Conservation (phyloP, 1,140 invertebrate genomes). For the Drosophila fuyamai region DNA sequence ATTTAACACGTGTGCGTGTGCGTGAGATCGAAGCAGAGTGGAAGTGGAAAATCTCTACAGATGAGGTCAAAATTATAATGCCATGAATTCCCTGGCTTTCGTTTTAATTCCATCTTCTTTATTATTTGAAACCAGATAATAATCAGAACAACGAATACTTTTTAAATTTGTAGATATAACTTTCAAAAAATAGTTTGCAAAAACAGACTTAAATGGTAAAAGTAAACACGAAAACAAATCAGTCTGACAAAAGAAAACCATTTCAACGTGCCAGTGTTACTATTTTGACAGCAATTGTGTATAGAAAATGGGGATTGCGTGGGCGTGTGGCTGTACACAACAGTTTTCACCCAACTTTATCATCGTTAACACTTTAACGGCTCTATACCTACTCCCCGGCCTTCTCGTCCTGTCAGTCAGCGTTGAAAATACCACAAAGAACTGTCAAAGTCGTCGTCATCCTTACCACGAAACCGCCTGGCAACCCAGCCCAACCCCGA, state of each 20-base stretch:
- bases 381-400: constrained; percentile 8
- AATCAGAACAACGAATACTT: too few relatives aligned
- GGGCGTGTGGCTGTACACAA: constrained; percentile 12
- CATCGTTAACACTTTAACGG: constrained; percentile 71
- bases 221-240: neutral
- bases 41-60: neutral
- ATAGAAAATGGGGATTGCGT: neutral
- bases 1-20: constrained; percentile 67
- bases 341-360: constrained; percentile 46
- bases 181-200: too few relatives aligned
- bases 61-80: constrained; percentile 1
- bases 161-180: too few relatives aligned
- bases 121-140: too few relatives aligned
- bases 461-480: constrained; percentile 9
- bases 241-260: neutral
- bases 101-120: too few relatives aligned
- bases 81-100: too few relatives aligned
- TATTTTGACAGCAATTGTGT: neutral
- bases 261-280: neutral
- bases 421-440: constrained; percentile 71
- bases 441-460: constrained; percentile 75
- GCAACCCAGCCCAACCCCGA: constrained; percentile 2
- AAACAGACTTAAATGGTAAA: too few relatives aligned
- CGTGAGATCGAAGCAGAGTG: constrained; percentile 12
- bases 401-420: constrained; percentile 27